Conservation (phyloP, 2,113 vertebrate genomes). For the Ptilorrhoa leucosticta region DNA sequence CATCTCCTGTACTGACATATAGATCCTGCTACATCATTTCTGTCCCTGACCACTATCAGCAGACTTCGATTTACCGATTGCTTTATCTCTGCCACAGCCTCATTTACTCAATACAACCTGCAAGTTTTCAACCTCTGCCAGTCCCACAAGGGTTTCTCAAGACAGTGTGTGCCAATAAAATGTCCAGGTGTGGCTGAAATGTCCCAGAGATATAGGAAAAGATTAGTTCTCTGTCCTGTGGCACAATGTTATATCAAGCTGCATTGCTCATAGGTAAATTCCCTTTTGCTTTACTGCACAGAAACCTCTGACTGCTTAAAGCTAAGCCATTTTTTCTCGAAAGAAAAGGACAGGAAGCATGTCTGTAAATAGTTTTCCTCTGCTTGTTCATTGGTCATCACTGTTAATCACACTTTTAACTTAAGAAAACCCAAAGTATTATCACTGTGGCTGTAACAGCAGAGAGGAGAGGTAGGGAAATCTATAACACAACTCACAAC, state of each 20-base stretch:
- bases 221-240: background rate
- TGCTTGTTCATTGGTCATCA: background rate
- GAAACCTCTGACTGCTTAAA: background rate
- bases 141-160: background rate
- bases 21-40: background rate
- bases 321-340: background rate
- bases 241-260: background rate
- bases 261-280: background rate
- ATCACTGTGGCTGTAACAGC: fast-evolving
- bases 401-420: background rate
- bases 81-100: background rate
- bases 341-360: background rate
- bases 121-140: background rate
- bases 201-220: background rate
- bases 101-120: background rate
- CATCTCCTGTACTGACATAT: background rate
- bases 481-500: background rate
- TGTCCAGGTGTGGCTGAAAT: background rate
- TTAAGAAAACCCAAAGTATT: background rate
- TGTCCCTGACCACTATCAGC: background rate
- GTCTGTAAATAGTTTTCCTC: background rate
- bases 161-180: background rate
- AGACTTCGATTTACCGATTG: background rate
- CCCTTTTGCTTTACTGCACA: background rate
- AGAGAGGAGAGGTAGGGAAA: background rate